Evolutionary conservation across 2,797 vertebrate species (phyloP), one percentile per base, ranked within the genome.

Genomic region (Sarcoramphus papa): DNA sequence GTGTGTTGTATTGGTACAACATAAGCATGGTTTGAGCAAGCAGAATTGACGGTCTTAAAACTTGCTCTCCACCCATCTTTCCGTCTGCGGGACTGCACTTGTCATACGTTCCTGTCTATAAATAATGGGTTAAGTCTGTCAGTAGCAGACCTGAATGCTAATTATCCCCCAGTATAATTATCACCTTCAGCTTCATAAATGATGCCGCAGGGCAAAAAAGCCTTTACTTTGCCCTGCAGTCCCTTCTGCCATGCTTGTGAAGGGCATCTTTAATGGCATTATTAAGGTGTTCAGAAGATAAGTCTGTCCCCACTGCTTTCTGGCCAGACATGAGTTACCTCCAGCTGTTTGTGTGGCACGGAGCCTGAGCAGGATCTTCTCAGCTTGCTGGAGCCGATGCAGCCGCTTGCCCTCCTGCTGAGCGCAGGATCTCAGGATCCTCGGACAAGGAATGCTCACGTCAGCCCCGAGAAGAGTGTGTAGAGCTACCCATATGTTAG

Each of bases 381-480:
- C 41, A 16, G 87, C 31, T 21, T 23, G n/a, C 47, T 15, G 3
- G 40, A 47, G 56, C 56, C 2, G 3, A 2, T 11, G 65, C 22
- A 43, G 37, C 37, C 37, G 0, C 74, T 25, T 10, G 5, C 45
- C 37, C 45, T 53, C n/a, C 67, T 8, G 45, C 43, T 5, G n/a
- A 28, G 81, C 3, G 1, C 5, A 1, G 41, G 63, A 9, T 50
- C 37, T 15, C 43, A 0, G 76, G 33, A 3, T 25, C 63, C 63
- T 23, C 1, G 1, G 65, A 8, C 18, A 3, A 22, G 43, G 57
- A 28, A 4, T 2, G 21, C 31, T 17, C 1, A 1, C 5, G 1
- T 17, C 35, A 20, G 85, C 62, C 28, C 54, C 1, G 4, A 16
- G 74, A 17, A 35, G 30, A 25, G 24, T 4, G 30, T 21, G 37